These are phyloP conservation scores for Drymodes brunneopygia DNA, from an alignment of 2,113 vertebrate species.

Conservation along the genomic window DNA sequence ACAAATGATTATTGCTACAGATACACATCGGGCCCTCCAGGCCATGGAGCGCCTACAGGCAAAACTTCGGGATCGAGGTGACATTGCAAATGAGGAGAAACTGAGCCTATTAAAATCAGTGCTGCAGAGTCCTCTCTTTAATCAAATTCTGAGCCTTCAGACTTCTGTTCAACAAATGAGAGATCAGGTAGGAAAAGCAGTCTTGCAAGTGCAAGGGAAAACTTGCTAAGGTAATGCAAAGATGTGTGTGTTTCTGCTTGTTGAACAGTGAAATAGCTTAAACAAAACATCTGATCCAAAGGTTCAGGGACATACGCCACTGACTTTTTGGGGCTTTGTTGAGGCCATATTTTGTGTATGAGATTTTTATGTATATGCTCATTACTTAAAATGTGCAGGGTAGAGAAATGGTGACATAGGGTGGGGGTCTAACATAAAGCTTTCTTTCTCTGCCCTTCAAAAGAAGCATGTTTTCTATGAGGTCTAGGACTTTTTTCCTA, in stretches of 20 bases:
- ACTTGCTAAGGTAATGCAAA: neutral
- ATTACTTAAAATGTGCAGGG: neutral
- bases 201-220: neutral
- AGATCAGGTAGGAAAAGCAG: slow-evolving; percentile 82
- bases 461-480: neutral
- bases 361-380: neutral
- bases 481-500: neutral
- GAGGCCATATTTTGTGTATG: neutral
- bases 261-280: neutral
- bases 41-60: slow-evolving; percentile 92
- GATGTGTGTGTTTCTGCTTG: neutral
- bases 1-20: slow-evolving; percentile 62
- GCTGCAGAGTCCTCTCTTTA: slow-evolving; percentile 97
- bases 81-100: slow-evolving; percentile 87
- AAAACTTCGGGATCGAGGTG: slow-evolving; percentile 89
- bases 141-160: slow-evolving; percentile 91
- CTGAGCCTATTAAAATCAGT: slow-evolving; percentile 88
- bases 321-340: neutral
- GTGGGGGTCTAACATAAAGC: neutral
- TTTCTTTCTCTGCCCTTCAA: neutral
- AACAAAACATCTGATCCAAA: neutral
- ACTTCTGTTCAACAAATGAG: slow-evolving; percentile 88
- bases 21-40: slow-evolving; percentile 90
- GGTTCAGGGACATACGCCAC: neutral
- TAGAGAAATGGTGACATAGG: neutral